Evolutionary conservation across 2,113 vertebrate species (phyloP).

Genomic region (Epinephelus cyanopodus): DNA sequence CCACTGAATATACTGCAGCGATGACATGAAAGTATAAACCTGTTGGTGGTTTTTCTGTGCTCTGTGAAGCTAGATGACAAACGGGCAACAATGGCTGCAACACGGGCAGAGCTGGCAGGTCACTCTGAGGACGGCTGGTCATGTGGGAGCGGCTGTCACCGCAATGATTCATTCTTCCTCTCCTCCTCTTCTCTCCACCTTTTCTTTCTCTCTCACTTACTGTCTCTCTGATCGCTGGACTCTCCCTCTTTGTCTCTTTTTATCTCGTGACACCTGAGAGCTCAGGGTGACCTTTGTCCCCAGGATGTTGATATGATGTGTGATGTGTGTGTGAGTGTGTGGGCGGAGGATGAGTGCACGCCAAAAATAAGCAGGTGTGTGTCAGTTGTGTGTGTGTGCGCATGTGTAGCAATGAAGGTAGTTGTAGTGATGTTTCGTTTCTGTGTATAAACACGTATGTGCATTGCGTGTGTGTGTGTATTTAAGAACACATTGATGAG

Average conservation of each 20-base stretch:
- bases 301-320: background rate
- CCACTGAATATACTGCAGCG: background rate
- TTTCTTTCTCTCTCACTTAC: background rate
- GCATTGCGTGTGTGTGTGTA: constrained; percentile 1
- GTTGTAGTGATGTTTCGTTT: background rate
- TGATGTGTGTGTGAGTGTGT: background rate
- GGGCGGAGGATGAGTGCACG: background rate
- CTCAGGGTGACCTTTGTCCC: constrained; percentile 36
- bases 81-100: background rate
- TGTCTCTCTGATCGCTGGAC: background rate
- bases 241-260: constrained; percentile 12
- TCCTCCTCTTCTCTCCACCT: background rate
- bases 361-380: background rate
- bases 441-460: background rate
- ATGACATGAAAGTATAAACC: background rate
- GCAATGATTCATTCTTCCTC: constrained; percentile 6
- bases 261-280: constrained; percentile 27
- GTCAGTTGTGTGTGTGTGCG: background rate
- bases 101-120: background rate
- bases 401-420: background rate
- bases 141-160: constrained; percentile 32
- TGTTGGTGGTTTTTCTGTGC: background rate
- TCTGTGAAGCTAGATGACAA: background rate
- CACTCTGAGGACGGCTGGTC: background rate
- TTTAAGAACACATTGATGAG: constrained; percentile 11